Percentiles rank a stretch among this genome's conserved stretches.
Conservation (phyloP, 1,140 invertebrate species). For the Neodiprion virginianus region DNA sequence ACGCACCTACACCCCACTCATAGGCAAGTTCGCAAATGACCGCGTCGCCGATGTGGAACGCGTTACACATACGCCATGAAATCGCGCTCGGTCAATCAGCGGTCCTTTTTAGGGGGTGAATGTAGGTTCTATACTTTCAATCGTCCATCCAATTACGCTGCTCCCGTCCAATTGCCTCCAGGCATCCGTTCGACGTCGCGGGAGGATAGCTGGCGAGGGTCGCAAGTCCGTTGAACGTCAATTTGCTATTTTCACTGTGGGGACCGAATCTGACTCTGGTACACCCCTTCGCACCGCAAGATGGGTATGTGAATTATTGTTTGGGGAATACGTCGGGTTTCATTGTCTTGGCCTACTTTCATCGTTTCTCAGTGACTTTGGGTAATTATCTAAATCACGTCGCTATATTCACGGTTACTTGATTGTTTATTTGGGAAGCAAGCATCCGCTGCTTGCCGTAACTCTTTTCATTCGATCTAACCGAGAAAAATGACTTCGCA, state of each 20-base stretch:
- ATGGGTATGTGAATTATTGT: slow-evolving; percentile 54
- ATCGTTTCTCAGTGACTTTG: too few species aligned
- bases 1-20: too few species aligned
- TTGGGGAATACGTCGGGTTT: slow-evolving; percentile 42
- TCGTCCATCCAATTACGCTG: slow-evolving; percentile 2
- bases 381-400: too few species aligned
- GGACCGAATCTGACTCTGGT: slow-evolving; percentile 23
- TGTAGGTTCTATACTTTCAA: background rate
- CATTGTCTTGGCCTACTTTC: too few species aligned
- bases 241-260: slow-evolving; percentile 47
- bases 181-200: background rate
- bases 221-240: slow-evolving; percentile 47
- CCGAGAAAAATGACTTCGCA: too few species aligned
- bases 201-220: background rate
- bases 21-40: too few species aligned
- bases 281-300: slow-evolving; percentile 41
- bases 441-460: too few species aligned
- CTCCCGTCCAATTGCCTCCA: background rate
- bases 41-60: too few species aligned
- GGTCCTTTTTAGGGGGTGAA: slow-evolving; percentile 1
- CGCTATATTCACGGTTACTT: too few species aligned
- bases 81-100: background rate
- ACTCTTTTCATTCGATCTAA: too few species aligned
- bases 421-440: too few species aligned
- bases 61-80: too few species aligned